phyloP scores from a whole-genome alignment of 1,140 invertebrate genomes.

The Anastrepha obliqua region DNA sequence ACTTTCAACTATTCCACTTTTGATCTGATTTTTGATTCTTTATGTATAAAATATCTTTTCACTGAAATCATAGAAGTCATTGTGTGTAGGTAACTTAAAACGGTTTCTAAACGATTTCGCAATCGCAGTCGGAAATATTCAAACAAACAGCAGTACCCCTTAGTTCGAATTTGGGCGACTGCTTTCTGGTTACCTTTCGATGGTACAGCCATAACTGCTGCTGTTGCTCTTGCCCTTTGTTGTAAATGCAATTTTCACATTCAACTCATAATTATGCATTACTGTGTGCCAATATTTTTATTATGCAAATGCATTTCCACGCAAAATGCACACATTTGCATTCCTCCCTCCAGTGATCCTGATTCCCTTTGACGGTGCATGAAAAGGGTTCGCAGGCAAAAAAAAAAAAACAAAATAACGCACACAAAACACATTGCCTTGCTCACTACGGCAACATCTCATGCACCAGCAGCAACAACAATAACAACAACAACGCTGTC shows the following conservation, averaged over 20 bases:
- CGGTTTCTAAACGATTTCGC: too few relatives aligned
- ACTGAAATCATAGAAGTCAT: too few relatives aligned
- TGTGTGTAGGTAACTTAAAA: too few relatives aligned
- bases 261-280: background rate
- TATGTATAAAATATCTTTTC: too few relatives aligned
- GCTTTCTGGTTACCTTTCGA: background rate
- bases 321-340: background rate
- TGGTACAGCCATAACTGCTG: background rate
- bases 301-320: constrained; percentile 23
- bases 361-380: background rate
- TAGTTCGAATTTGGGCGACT: too few relatives aligned
- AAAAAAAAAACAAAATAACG: background rate
- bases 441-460: too few relatives aligned
- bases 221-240: background rate
- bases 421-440: too few relatives aligned
- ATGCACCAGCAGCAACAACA: background rate
- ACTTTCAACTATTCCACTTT: too few relatives aligned
- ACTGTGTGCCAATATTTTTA: constrained; percentile 9
- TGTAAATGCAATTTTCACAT: background rate
- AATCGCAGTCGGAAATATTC: too few relatives aligned
- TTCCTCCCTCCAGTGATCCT: background rate
- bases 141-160: too few relatives aligned
- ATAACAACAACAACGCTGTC: constrained; percentile 12
- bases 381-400: constrained; percentile 5
- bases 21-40: too few relatives aligned